These are phyloP conservation scores for Ranitomeya variabilis DNA, from an alignment of 2,113 vertebrate species.

Conservation along the genomic window DNA sequence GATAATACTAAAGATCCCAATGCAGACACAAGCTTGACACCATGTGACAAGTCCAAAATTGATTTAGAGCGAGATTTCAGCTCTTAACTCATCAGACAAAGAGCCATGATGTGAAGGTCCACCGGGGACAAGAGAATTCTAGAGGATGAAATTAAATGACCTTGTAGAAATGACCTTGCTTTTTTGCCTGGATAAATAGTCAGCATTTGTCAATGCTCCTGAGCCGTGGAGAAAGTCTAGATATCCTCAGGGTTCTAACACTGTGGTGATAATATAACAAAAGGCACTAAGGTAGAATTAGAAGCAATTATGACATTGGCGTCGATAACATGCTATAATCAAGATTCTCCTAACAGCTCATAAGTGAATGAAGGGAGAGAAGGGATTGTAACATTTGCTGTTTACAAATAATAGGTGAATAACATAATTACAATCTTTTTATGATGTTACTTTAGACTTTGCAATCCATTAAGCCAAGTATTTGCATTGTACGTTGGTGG, in stretches of 20 bases:
- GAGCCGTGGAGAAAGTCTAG: slow-evolving; percentile 55
- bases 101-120: slow-evolving; percentile 52
- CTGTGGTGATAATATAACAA: slow-evolving; percentile 57
- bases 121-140: slow-evolving; percentile 52
- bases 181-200: slow-evolving; percentile 65
- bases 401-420: slow-evolving; percentile 40
- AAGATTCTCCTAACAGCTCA: slow-evolving; percentile 61
- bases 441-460: slow-evolving; percentile 45
- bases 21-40: slow-evolving; percentile 42
- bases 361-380: slow-evolving; percentile 52
- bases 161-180: slow-evolving; percentile 67
- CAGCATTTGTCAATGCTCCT: slow-evolving; percentile 58
- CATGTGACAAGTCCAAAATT: slow-evolving; percentile 56
- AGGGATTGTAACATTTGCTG: slow-evolving; percentile 10
- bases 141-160: slow-evolving; percentile 66
- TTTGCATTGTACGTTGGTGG: slow-evolving; percentile 24
- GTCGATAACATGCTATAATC: slow-evolving; percentile 45
- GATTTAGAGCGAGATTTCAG: slow-evolving; percentile 63
- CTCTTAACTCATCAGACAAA: slow-evolving; percentile 62
- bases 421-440: slow-evolving; percentile 43
- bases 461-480: slow-evolving; percentile 31
- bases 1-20: slow-evolving; percentile 16
- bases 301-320: slow-evolving; percentile 54
- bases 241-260: slow-evolving; percentile 62
- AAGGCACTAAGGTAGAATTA: slow-evolving; percentile 42